Evolutionary conservation across 2,888 invertebrate species (phyloP), one percentile per base, ranked within the genome.

Genomic region (Heteromurus nitidus): DNA sequence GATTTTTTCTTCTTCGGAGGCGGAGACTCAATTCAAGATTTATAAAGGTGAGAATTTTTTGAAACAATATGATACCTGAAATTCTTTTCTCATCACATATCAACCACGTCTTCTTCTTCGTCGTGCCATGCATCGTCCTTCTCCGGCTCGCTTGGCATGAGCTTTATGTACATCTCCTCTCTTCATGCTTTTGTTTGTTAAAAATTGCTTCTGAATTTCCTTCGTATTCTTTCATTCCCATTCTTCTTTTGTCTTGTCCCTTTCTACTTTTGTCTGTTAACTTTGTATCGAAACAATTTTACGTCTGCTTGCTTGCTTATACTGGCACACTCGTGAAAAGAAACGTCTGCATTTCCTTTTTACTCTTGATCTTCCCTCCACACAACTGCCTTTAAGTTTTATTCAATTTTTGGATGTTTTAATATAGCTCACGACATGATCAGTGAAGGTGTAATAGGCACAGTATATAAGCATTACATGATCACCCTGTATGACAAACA

Each of bases 41-140:
- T 79, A 79, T 79, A 79, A 79, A 79, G 79, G 79, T 79, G 79
- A 79, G 79, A 79, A 79, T 79, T 79, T 79, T 79, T 79, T 79
- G 77, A 79, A 79, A 79, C 79, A 79, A 79, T 79, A 79, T 79
- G 79, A 79, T 70, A 79, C 79, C 44, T 55, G 3, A 68, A 47
- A 79, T 77, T 77, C 77, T 64, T 77, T 77, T 68, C 77, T 69
- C 77, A 77, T 77, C 67, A n/a, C 7, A 11, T 50, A 16, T 36
- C n/a, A n/a, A n/a, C n/a, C n/a, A 60, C 18, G 30, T 31, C 3
- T 72, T 36, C 42, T 68, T 50, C 18, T 28, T 18, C 53, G 31
- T 53, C 20, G 5, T 11, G 47, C 47, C 47, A 11, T 18, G 50
- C 58, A 31, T 58, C n/a, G n/a, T n/a, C n/a, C n/a, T n/a, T n/a